Base-by-base conservation (phyloP, 2,888 invertebrate species). In the Cantharis flavilabris region DNA sequence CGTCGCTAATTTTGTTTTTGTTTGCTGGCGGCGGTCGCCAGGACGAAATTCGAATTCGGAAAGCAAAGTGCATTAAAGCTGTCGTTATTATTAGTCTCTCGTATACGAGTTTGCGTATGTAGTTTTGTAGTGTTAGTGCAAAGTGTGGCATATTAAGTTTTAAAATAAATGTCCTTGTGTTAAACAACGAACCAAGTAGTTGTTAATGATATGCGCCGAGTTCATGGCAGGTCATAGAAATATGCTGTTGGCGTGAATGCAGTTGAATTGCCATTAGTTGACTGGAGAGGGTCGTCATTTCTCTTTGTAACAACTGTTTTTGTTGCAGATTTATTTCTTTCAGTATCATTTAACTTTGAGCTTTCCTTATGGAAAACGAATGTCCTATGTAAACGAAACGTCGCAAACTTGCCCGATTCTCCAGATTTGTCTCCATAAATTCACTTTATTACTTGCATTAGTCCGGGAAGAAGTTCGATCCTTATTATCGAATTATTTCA, bases 131-230 rank as follows among this genome's bases (percentile, higher is more conserved):
- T 26, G 69, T 73, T 73, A 70, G 13, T 70, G 26, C 23, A 76
- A 71, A 71, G 67, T 33, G 33, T 28, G 23, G 72, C 70, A 62
- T 26, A 69, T 72, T 64, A 67, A 62, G 76, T 80, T 74, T 80
- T 80, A 80, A 81, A 80, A 80, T 81, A 81, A 80, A 80, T 80
- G 81, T 81, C 81, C 81, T 81, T 81, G 81, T 80, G 75, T 81
- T 79, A 80, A 80, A 80, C 80, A 80, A 80, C 80, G 80, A 78
- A 78, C 71, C 72, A 77, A 77, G 71, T 75, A 72, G 77, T 77
- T 64, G 77, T 75, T 75, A 79, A 73, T 73, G 71, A 73, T 75
- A 72, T 77, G 73, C 69, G 67, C 70, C 67, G 76, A 78, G 82
- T 82, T 82, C 82, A 82, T 76, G 81, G 82, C 81, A 81, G 82